Evolutionary conservation across 2,113 vertebrate species (phyloP).

Genomic region (Gnathonemus longibarbis): DNA sequence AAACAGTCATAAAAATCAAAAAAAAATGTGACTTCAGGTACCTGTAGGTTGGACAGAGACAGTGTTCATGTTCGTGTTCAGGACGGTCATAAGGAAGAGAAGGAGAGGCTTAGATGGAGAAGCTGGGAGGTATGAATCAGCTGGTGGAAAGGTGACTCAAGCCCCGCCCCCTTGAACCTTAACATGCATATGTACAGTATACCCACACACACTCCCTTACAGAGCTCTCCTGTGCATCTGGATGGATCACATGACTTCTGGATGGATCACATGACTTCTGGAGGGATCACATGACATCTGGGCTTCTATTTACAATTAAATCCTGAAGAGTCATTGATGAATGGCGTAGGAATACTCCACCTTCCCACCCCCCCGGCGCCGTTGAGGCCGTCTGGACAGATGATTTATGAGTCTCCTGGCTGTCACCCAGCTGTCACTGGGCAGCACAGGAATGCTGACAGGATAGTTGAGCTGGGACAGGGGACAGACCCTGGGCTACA

Average conservation of each 20-base stretch:
- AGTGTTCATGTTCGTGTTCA: no score
- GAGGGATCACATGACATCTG: background rate
- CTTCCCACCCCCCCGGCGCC: background rate
- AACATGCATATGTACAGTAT: background rate
- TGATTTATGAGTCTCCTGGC: background rate
- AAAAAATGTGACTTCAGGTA: background rate
- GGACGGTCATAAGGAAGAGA: background rate
- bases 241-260: background rate
- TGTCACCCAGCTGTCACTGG: background rate
- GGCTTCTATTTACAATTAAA: background rate
- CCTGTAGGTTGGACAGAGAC: background rate
- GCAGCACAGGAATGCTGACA: background rate
- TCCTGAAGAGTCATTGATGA: constrained; percentile 5
- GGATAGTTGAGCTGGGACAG: background rate
- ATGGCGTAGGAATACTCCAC: background rate
- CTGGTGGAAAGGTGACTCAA: background rate
- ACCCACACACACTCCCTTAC: background rate
- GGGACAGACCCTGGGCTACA: background rate
- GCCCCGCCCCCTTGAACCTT: background rate
- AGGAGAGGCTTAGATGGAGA: background rate
- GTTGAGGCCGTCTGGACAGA: background rate
- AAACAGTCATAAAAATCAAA: background rate
- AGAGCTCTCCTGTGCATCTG: background rate
- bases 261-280: background rate
- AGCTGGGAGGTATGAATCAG: background rate